A percentile compares a stretch with the other conserved stretches of the same genome.
These are phyloP conservation scores for Orchesella cincta DNA, from an alignment of 1,140 invertebrate species.

Conservation along the genomic window DNA sequence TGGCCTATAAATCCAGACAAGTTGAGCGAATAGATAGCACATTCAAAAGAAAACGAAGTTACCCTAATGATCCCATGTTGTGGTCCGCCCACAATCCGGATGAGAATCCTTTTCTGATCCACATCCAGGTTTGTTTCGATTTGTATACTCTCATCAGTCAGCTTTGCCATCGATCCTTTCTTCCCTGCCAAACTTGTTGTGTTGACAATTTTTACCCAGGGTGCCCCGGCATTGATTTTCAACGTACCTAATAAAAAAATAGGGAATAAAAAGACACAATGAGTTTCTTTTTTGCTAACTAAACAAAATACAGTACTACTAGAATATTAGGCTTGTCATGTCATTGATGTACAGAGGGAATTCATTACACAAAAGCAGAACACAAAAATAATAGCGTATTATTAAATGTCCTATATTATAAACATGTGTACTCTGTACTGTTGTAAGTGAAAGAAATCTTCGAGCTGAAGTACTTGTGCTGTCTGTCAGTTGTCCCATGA, in stretches of 20 bases:
- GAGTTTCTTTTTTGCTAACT: not conserved
- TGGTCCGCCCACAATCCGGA: conserved; percentile 44
- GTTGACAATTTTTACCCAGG: conserved; percentile 50
- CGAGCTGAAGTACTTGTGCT: no score
- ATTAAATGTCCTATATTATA: no score
- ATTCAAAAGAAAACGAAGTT: conserved; percentile 37
- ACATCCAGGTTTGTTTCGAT: conserved; percentile 50
- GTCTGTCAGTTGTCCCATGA: no score
- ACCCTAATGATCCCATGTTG: conserved; percentile 51
- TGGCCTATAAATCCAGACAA: no score
- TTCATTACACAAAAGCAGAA: no score
- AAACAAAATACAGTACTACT: no score
- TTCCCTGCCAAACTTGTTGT: conserved; percentile 46
- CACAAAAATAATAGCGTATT: no score
- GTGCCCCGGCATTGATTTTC: conserved; percentile 46
- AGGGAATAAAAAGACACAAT: not conserved
- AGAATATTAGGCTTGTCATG: no score
- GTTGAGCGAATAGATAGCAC: no score
- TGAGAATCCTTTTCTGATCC: conserved; percentile 46
- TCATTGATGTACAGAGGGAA: no score
- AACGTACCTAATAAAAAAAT: conserved; percentile 39
- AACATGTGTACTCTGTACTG: no score
- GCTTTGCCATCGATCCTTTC: conserved; percentile 46
- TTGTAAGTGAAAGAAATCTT: no score
- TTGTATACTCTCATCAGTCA: conserved; percentile 48